Evolutionary conservation across 2,888 invertebrate species (phyloP), one percentile per base, ranked within the genome.

Genomic region (Cosmorhoe ocellata): DNA sequence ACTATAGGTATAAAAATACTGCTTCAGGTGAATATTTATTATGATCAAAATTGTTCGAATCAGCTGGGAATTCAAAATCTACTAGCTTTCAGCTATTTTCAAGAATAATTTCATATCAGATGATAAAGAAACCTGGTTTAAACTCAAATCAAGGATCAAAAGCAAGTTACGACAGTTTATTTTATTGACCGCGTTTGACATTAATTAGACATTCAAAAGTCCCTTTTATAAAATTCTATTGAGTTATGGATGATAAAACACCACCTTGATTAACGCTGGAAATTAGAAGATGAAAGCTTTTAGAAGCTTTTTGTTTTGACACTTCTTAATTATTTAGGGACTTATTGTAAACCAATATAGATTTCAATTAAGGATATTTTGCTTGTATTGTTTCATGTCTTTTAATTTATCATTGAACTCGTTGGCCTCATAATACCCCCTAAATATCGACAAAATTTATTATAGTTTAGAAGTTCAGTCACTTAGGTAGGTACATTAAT

Each of bases 261-360:
- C 47, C 58, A 55, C 52, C 59, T 67, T 65, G 68, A 71, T 66
- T 69, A 66, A 69, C 36, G 66, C 61, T 69, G 51, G 55, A 61
- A 69, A 70, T 71, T 63, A 59, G 43, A 63, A 67, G 63, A 69
- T 67, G 63, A 69, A 69, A 66, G 67, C 61, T 58, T 69, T 62
- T 58, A 58, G 53, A 44, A 61, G 63, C 66, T 65, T 68, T 68
- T 68, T 69, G 69, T 72, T 68, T 64, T 67, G 67, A 68, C 66
- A 67, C 64, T 63, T 65, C 59, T 57, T 67, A 63, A 66, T 64
- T 60, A 70, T 67, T 66, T 60, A n/a, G n/a, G n/a, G n/a, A 56
- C 57, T 65, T 56, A 69, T 63, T 64, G 49, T 60, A 59, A 62
- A 59, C 34, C 40, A 39, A 59, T 57, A 45, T 54, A 49, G 53